Conservation (phyloP, 2,797 vertebrate genomes). For the Aulostomus chinensis region DNA sequence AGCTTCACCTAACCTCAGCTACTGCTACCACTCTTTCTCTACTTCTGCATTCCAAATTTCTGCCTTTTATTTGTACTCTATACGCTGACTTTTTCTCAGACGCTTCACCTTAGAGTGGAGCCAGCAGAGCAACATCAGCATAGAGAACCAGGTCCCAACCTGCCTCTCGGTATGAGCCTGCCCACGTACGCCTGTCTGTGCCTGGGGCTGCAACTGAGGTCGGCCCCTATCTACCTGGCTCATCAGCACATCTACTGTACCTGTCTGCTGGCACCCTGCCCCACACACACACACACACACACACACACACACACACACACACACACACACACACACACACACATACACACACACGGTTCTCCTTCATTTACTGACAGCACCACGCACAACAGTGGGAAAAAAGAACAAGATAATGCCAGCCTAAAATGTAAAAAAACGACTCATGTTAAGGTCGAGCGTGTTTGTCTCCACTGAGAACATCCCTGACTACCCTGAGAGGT, state of each 20-base stretch:
- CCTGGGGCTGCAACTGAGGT: constrained; percentile 41
- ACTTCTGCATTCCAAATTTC: background rate
- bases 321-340: constrained; percentile 32
- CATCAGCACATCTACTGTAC: constrained; percentile 71
- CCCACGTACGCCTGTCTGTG: constrained; percentile 55
- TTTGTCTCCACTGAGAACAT: constrained; percentile 51
- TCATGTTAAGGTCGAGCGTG: constrained; percentile 56
- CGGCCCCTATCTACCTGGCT: constrained; percentile 54
- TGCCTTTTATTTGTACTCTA: constrained; percentile 11
- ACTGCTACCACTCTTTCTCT: background rate
- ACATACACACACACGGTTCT: constrained; percentile 37
- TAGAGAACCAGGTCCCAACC: constrained; percentile 80
- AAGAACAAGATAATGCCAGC: constrained; percentile 21
- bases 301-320: constrained; percentile 36
- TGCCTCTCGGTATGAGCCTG: constrained; percentile 77
- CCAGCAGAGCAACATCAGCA: constrained; percentile 59
- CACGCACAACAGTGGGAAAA: background rate
- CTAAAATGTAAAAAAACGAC: constrained; percentile 38
- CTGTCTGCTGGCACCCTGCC: constrained; percentile 71
- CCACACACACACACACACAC: constrained; percentile 41
- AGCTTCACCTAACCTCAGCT: background rate
- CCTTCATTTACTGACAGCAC: constrained; percentile 48
- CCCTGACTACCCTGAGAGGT: constrained; percentile 34
- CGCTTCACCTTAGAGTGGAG: constrained; percentile 49
- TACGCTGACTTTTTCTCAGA: constrained; percentile 26